A percentile compares a stretch with the other conserved stretches of the same genome.
phyloP scores from a whole-genome alignment of 2,888 invertebrate species.

The Diloba caeruleocephala region DNA sequence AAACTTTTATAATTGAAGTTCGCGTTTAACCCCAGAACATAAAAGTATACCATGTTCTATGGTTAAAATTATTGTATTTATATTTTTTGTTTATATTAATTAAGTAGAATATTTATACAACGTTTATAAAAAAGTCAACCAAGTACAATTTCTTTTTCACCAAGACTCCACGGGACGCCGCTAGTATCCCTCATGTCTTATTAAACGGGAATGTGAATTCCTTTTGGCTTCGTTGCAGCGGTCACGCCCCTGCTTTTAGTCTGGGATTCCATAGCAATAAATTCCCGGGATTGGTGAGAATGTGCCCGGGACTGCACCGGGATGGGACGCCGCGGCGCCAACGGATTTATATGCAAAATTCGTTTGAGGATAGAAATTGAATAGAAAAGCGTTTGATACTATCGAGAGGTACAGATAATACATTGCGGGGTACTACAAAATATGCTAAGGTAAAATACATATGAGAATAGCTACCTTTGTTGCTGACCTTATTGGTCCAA shows the following conservation, averaged over 20 bases:
- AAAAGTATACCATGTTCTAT: too few relatives aligned
- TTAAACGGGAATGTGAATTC: slow-evolving; percentile 58
- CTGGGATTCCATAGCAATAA: slow-evolving; percentile 64
- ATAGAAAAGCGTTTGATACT: slow-evolving; percentile 51
- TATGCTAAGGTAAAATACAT: too few relatives aligned
- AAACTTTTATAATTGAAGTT: too few relatives aligned
- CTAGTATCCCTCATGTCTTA: slow-evolving; percentile 51
- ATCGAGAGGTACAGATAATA: slow-evolving; percentile 20
- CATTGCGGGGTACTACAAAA: slow-evolving; percentile 1
- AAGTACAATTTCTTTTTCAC: neutral
- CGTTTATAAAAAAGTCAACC: too few relatives aligned
- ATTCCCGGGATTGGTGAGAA: slow-evolving; percentile 60
- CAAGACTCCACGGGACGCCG: slow-evolving; percentile 8
- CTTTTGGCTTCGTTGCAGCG: slow-evolving; percentile 50
- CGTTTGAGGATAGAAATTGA: slow-evolving; percentile 59
- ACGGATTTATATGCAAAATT: slow-evolving; percentile 69
- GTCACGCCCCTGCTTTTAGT: slow-evolving; percentile 47
- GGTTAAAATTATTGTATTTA: too few relatives aligned
- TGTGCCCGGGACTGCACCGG: slow-evolving; percentile 62
- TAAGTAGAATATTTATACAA: too few relatives aligned
- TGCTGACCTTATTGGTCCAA: too few relatives aligned
- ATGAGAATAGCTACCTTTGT: too few relatives aligned
- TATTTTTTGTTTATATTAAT: too few relatives aligned
- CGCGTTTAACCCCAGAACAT: too few relatives aligned
- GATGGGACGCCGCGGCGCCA: slow-evolving; percentile 71